Conservation (phyloP, 1,140 invertebrate genomes). For the Drosophila murphyi region DNA sequence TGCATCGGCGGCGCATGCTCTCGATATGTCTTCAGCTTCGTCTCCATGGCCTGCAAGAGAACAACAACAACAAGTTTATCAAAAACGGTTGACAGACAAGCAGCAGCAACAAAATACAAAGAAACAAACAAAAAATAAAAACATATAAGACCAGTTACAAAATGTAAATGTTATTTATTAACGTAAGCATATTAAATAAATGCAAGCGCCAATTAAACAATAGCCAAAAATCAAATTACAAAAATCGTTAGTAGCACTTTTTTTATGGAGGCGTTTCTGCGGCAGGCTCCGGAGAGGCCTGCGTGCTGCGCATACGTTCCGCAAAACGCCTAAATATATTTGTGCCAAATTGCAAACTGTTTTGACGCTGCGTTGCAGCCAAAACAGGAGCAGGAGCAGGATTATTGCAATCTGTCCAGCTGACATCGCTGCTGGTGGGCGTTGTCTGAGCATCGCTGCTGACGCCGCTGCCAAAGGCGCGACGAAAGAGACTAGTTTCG, state of each 20-base stretch:
- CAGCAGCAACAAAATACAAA: conserved; percentile 23
- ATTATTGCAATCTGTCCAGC: conserved; percentile 27
- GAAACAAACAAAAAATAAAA: conserved; percentile 40
- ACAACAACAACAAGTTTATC: conserved; percentile 19
- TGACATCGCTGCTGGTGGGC: conserved; percentile 52
- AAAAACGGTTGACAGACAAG: conserved; percentile 2
- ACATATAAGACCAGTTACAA: conserved; percentile 39
- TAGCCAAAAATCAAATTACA: conserved; percentile 38
- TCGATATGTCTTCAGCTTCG: conserved; percentile 82
- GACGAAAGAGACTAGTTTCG: conserved; percentile 71
- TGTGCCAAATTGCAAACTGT: conserved; percentile 65
- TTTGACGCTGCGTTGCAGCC: conserved; percentile 18
- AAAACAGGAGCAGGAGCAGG: background rate
- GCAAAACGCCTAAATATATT: conserved; percentile 83
- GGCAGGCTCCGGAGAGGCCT: conserved; percentile 40
- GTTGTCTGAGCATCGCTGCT: conserved; percentile 44
- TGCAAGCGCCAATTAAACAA: conserved; percentile 57
- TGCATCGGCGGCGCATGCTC: conserved; percentile 74
- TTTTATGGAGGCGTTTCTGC: conserved; percentile 26
- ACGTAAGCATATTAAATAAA: conserved; percentile 60
- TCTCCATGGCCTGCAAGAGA: conserved; percentile 79
- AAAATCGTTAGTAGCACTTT: conserved; percentile 18
- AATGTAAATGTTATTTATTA: conserved; percentile 68
- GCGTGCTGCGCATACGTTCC: conserved; percentile 71
- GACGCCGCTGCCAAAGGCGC: conserved; percentile 67